Conservation (phyloP, 2,888 invertebrate genomes). For the Drosophila austrosaltans region DNA sequence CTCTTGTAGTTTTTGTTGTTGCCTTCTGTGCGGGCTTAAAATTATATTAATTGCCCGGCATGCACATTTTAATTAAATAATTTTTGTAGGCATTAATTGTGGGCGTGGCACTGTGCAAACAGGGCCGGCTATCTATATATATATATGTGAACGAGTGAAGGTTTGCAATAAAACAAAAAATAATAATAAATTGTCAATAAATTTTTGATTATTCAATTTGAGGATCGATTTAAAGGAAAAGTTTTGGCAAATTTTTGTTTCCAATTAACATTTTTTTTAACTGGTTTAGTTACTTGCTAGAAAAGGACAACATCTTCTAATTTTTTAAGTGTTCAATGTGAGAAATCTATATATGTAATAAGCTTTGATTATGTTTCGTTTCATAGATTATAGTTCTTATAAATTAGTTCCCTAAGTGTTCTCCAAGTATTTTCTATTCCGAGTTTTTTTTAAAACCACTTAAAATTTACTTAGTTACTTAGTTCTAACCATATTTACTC, state of each 20-base stretch:
- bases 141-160: background rate
- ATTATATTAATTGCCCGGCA: slow-evolving; percentile 65
- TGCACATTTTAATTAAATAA: slow-evolving; percentile 75
- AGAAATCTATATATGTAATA: background rate
- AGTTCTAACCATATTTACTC: slow-evolving; percentile 2
- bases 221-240: no score
- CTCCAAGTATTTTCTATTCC: no score
- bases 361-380: background rate
- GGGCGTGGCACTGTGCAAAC: slow-evolving; percentile 8
- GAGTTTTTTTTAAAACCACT: background rate
- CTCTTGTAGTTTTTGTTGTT: background rate
- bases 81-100: slow-evolving; percentile 54
- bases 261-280: no score
- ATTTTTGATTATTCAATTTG: no score
- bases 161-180: background rate
- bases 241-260: no score
- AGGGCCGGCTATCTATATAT: background rate
- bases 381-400: no score
- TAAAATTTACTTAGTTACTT: background rate
- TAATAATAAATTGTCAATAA: no score
- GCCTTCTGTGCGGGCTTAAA: slow-evolving; percentile 37
- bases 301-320: no score
- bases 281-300: no score
- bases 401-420: no score
- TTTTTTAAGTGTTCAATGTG: no score